Evolutionary conservation across 2,888 invertebrate species (phyloP).

Genomic region (Ectropis crepuscularia): DNA sequence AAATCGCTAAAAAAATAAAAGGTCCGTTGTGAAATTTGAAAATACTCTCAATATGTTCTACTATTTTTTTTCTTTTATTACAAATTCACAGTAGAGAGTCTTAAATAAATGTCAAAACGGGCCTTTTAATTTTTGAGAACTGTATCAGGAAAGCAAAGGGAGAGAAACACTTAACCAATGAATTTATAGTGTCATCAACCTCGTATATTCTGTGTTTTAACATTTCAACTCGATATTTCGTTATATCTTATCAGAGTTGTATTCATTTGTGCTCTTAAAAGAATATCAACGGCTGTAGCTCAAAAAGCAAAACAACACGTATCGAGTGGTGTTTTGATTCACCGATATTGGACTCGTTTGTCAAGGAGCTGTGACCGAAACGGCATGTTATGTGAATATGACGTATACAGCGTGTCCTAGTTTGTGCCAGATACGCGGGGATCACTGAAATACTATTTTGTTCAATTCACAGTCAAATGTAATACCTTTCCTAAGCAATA

Average conservation of each 20-base stretch:
- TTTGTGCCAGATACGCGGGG: too few relatives aligned
- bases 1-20: too few relatives aligned
- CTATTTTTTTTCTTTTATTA: too few relatives aligned
- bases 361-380: conserved; percentile 18
- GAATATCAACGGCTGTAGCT: conserved; percentile 31
- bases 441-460: too few relatives aligned
- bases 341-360: conserved; percentile 22
- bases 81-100: conserved; percentile 23
- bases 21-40: too few relatives aligned
- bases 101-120: conserved; percentile 35
- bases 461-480: too few relatives aligned
- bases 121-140: conserved; percentile 45
- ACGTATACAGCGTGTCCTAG: too few relatives aligned
- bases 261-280: conserved; percentile 37
- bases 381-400: conserved; percentile 23
- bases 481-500: too few relatives aligned
- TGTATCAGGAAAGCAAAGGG: conserved; percentile 32
- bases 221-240: conserved; percentile 34
- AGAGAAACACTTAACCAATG: conserved; percentile 35
- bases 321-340: conserved; percentile 9
- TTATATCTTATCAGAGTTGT: conserved; percentile 36
- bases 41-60: too few relatives aligned
- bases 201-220: conserved; percentile 30
- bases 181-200: conserved; percentile 36
- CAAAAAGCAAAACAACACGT: conserved; percentile 20